Percentiles rank a stretch among this genome's conserved stretches.
phyloP scores from a whole-genome alignment of 2,113 vertebrate species.

The Dipodomys ordii region DNA sequence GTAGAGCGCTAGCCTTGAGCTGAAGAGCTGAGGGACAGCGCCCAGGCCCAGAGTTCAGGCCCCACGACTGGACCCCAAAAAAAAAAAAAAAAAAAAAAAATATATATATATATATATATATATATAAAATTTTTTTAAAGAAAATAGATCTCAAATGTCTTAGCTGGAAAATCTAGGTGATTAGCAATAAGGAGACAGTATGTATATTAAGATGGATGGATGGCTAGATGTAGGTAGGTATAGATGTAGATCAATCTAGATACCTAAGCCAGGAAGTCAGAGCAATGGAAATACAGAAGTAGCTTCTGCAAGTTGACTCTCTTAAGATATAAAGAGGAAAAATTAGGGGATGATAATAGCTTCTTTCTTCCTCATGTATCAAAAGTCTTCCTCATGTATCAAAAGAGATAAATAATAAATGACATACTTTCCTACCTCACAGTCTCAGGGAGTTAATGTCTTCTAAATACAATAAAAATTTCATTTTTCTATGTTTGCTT shows the following conservation, averaged over 20 bases:
- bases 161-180: background rate
- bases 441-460: background rate
- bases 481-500: conserved; percentile 54
- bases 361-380: background rate
- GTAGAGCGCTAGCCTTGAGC: too few relatives aligned
- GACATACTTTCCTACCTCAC: background rate
- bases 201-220: too few relatives aligned
- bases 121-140: too few relatives aligned
- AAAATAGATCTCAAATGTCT: background rate
- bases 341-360: background rate
- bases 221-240: too few relatives aligned
- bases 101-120: too few relatives aligned
- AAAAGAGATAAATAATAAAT: background rate
- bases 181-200: background rate
- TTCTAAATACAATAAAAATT: background rate
- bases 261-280: background rate
- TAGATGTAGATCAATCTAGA: background rate
- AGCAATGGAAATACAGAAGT: background rate
- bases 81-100: too few relatives aligned
- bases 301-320: background rate
- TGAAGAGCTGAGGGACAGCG: too few relatives aligned
- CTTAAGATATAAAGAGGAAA: background rate
- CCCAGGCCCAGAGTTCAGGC: too few relatives aligned
- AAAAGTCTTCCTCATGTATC: background rate
- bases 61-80: too few relatives aligned